A percentile compares a stretch with the other conserved stretches of the same genome.
Evolutionary conservation across 2,888 invertebrate species (phyloP).

Genomic region (Meiosimyza decipiens): DNA sequence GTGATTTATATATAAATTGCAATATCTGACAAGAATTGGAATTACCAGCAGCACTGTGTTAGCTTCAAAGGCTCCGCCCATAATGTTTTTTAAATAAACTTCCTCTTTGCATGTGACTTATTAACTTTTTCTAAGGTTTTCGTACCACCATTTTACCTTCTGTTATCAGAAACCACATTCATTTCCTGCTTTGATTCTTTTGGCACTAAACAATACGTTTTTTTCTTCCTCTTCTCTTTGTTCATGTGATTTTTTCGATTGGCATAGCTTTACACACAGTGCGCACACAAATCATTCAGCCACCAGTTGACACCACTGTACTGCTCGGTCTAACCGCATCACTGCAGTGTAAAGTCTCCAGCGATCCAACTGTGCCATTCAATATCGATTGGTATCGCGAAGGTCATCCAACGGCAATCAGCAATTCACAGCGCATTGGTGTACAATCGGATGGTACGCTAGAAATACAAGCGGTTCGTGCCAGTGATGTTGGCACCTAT

Average conservation of each 20-base stretch:
- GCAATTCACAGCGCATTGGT: conserved; percentile 77
- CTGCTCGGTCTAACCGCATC: conserved; percentile 93
- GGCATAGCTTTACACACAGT: conserved; percentile 69
- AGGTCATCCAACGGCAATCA: conserved; percentile 75
- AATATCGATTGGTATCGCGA: conserved; percentile 91
- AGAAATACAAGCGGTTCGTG: conserved; percentile 87
- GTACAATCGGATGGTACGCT: conserved; percentile 85
- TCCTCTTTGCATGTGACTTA: too few species aligned
- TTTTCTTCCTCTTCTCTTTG: conserved; percentile 26
- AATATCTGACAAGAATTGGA: too few species aligned
- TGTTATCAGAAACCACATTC: not conserved
- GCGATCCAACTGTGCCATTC: conserved; percentile 88
- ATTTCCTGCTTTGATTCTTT: conserved; percentile 16
- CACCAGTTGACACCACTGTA: conserved; percentile 91
- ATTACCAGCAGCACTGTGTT: too few species aligned
- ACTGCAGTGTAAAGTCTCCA: conserved; percentile 93
- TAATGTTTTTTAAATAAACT: too few species aligned
- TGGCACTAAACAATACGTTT: conserved; percentile 29
- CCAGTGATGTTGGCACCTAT: conserved; percentile 94
- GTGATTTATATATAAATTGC: too few species aligned
- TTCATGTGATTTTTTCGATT: not conserved
- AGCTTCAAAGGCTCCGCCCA: too few species aligned
- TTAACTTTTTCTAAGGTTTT: too few species aligned
- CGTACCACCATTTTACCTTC: not conserved
- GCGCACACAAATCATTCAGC: conserved; percentile 92